Percentiles rank a stretch among this genome's conserved stretches.
These are phyloP conservation scores for Homalodisca vitripennis DNA, from an alignment of 1,140 invertebrate species.

Conservation along the genomic window DNA sequence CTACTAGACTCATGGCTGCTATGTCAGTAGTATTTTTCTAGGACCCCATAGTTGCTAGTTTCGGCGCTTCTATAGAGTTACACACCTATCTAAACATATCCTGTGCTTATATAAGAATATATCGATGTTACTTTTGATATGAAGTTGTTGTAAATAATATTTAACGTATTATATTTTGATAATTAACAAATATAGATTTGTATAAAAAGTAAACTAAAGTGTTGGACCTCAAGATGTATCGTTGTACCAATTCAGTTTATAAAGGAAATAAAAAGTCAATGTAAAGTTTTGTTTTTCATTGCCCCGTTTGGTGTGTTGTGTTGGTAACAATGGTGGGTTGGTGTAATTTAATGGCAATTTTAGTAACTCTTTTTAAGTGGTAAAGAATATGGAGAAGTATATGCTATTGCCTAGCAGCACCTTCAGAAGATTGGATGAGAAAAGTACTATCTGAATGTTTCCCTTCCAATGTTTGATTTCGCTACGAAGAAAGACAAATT, in stretches of 20 bases:
- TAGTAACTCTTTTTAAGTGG: no score
- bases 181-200: constrained; percentile 14
- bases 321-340: no score
- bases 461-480: no score
- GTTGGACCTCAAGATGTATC: constrained; percentile 12
- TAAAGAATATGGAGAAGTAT: no score
- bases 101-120: constrained; percentile 24
- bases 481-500: no score
- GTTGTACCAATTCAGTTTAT: constrained; percentile 17
- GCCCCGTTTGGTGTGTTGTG: background rate
- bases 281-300: background rate
- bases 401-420: no score
- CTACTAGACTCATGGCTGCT: background rate
- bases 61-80: background rate
- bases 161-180: constrained; percentile 23
- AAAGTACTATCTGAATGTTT: no score
- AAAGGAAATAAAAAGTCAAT: background rate
- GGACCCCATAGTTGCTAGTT: background rate
- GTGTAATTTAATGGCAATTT: no score
- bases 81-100: constrained; percentile 22
- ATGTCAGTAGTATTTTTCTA: constrained; percentile 10
- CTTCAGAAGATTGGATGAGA: no score
- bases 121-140: constrained; percentile 25
- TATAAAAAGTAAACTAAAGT: background rate
- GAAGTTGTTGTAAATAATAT: constrained; percentile 25